Base-by-base conservation (phyloP, 2,888 invertebrate genomes). In the Minunthozetes semirufus region DNA sequence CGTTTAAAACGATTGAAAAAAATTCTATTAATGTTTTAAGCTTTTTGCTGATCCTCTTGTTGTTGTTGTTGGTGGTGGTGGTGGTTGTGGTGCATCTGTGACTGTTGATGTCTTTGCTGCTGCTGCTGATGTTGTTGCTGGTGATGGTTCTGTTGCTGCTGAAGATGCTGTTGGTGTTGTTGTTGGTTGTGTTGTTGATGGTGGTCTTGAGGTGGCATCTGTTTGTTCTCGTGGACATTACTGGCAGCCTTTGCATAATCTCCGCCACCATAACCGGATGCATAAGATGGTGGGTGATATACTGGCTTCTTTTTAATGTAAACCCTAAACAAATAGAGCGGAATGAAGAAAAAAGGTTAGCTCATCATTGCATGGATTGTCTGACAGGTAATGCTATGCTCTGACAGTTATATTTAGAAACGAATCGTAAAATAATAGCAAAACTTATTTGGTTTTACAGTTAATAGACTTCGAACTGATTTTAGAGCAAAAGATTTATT, bases 241-340 rank as follows among this genome's bases (percentile, higher is more conserved):
- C 72, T 72, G 38, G 77, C 76, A 27, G 76, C 77, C 19, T 72
- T 74, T n/a, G 71, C 59, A 19, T 53, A 48, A 11, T 63, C 72
- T 11, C 74, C 71, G 11, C 19, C 53, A 50, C 50, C 59, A 15
- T 59, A 59, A 25, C 68, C 75, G 38, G 42, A 73, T 29, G 38
- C 75, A 66, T 76, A 77, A 22, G 76, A 73, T 17, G 77, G 77
- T 27, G 77, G 77, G 48, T 77, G 77, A 56, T 77, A 77, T 9
- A 77, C 76, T 9, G 77, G 77, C 68, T 77, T 77, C 53, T 79
- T 79, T 74, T 79, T 79, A 66, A 79, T 79, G 72, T 79, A 79
- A 19, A 76, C 76, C 61, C 79, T 79, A 72, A 59, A 59, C 73
- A 59, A 48, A 74, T 42, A 46, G 29, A 38, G 59, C 33, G 46